Percentiles rank a stretch among this genome's conserved stretches.
Evolutionary conservation across 2,888 invertebrate species (phyloP).

Genomic region (Linhomoeus sp.): DNA sequence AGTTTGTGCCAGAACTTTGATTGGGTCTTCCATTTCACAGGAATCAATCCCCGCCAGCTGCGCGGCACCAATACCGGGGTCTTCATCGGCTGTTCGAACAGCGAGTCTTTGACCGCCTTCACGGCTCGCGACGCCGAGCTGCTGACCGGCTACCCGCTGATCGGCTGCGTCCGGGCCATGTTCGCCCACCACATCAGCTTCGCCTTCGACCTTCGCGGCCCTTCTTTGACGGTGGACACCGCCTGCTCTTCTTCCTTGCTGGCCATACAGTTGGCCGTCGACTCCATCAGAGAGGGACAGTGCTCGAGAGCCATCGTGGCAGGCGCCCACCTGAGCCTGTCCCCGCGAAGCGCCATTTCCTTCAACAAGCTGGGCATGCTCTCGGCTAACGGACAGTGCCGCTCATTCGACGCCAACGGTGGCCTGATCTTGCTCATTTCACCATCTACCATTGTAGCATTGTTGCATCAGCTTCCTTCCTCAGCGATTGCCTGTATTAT

Average conservation of each 20-base stretch:
- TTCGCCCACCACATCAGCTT: constrained; percentile 59
- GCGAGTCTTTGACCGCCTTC: no score
- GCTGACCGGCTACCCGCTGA: constrained; percentile 32
- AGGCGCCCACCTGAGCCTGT: constrained; percentile 8
- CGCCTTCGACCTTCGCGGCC: constrained; percentile 54
- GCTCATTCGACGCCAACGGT: constrained; percentile 20
- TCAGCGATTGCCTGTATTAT: no score
- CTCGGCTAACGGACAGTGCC: constrained; percentile 22
- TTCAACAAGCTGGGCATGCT: constrained; percentile 15
- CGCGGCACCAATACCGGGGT: constrained; percentile 74
- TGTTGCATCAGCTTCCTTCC: no score
- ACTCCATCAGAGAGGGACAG: constrained; percentile 41
- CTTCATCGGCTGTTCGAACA: constrained; percentile 46
- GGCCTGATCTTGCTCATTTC: no score
- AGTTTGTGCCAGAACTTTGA: no score
- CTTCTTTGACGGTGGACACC: constrained; percentile 80
- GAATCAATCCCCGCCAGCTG: constrained; percentile 51
- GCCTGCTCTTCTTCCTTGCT: constrained; percentile 86
- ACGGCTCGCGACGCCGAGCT: no score
- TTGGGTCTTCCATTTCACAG: no score
- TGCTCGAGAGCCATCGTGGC: constrained; percentile 6
- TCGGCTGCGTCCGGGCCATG: constrained; percentile 70
- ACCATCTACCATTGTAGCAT: no score
- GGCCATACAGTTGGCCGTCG: constrained; percentile 50
- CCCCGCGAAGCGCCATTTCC: constrained; percentile 6